Conservation (phyloP, 1,140 invertebrate species). For the Myzus persicae region DNA sequence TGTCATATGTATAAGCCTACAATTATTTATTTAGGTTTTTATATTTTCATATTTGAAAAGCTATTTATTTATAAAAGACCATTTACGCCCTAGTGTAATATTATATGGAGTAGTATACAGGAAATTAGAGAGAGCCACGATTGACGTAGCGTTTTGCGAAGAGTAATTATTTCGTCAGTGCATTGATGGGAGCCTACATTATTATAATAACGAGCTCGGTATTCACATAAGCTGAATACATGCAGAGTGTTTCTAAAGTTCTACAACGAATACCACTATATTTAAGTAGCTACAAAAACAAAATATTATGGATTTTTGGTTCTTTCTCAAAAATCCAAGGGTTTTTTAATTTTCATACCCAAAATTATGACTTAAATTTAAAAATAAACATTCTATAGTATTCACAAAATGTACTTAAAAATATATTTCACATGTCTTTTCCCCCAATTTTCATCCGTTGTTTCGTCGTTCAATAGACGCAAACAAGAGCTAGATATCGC, state of each 20-base stretch:
- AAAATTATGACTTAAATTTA: background rate
- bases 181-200: background rate
- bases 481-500: no score
- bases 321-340: background rate
- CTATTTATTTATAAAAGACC: background rate
- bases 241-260: background rate
- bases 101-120: background rate
- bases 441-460: background rate
- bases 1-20: background rate
- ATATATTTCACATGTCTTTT: background rate
- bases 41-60: slow-evolving; percentile 9
- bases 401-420: background rate
- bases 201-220: background rate
- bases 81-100: background rate
- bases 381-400: background rate
- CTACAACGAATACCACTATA: background rate
- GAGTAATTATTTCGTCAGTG: slow-evolving; percentile 8
- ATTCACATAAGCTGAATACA: background rate
- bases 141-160: background rate
- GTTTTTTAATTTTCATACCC: background rate
- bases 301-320: background rate
- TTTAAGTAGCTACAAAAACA: background rate
- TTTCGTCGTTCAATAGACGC: no score
- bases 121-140: background rate
- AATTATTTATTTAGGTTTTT: background rate